These are phyloP conservation scores for Panagrolaimus sp. DNA, from an alignment of 1,140 invertebrate genomes.

Conservation along the genomic window DNA sequence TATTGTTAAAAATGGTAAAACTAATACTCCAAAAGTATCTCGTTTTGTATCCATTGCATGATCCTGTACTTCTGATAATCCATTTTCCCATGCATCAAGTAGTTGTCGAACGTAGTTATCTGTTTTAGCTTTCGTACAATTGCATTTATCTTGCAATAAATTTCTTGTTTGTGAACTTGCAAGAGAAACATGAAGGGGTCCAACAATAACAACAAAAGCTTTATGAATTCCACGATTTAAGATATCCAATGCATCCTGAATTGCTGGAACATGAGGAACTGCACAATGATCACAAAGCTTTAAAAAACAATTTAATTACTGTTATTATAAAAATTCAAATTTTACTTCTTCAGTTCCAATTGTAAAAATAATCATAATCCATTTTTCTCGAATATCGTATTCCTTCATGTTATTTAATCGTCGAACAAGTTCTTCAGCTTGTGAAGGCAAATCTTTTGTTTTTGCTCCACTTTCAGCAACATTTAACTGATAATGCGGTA, in stretches of 20 bases:
- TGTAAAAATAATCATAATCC: slow-evolving; percentile 57
- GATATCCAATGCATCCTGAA: slow-evolving; percentile 50
- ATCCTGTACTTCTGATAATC: slow-evolving; percentile 44
- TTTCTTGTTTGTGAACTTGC: slow-evolving; percentile 45
- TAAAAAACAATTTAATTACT: slow-evolving; percentile 12
- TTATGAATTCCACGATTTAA: slow-evolving; percentile 55
- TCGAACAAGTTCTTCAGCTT: slow-evolving; percentile 49
- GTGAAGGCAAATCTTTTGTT: slow-evolving; percentile 47
- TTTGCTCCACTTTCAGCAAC: slow-evolving; percentile 50
- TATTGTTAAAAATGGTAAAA: slow-evolving; percentile 53
- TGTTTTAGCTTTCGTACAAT: neutral
- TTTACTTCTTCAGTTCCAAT: slow-evolving; percentile 57
- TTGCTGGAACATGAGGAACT: slow-evolving; percentile 45
- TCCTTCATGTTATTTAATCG: slow-evolving; percentile 46
- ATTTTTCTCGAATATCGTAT: slow-evolving; percentile 48
- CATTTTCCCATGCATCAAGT: slow-evolving; percentile 31
- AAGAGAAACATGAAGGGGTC: slow-evolving; percentile 55
- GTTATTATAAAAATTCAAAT: neutral
- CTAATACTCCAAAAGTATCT: slow-evolving; percentile 51
- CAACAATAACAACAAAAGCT: slow-evolving; percentile 52
- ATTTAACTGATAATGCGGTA: slow-evolving; percentile 55
- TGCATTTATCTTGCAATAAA: slow-evolving; percentile 44
- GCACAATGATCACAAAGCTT: slow-evolving; percentile 48
- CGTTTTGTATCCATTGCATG: slow-evolving; percentile 45
- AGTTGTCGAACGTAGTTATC: slow-evolving; percentile 13